Evolutionary conservation across 2,113 vertebrate species (phyloP).

Genomic region (Forbesichthys agassizii): DNA sequence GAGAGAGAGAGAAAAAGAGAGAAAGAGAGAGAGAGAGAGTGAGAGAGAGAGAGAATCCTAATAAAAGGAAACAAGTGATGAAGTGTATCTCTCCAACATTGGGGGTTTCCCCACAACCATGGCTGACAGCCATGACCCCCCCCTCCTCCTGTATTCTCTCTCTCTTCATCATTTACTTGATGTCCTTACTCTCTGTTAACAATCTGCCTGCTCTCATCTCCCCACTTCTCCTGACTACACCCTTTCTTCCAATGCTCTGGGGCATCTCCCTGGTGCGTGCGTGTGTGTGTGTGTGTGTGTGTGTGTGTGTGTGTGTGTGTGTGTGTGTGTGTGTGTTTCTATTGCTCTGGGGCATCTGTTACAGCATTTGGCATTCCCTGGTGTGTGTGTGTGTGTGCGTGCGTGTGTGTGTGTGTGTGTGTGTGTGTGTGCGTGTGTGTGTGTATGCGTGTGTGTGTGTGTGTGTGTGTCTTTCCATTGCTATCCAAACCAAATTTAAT

Average conservation of each 20-base stretch:
- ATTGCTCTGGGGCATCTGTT: constrained; percentile 32
- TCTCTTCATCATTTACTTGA: background rate
- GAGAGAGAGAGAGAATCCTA: background rate
- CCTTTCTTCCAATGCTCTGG: no score
- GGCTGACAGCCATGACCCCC: background rate
- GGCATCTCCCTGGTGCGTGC: background rate
- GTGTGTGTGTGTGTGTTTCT: constrained; percentile 9
- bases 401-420: background rate
- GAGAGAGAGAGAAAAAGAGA: background rate
- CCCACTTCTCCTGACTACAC: no score
- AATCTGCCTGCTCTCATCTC: background rate
- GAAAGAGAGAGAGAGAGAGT: constrained; percentile 2
- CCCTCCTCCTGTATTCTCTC: background rate
- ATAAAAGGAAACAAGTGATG: background rate
- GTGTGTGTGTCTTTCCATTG: constrained; percentile 12
- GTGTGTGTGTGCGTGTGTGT: background rate
- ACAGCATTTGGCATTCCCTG: constrained; percentile 45
- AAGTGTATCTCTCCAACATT: background rate
- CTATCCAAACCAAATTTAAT: constrained; percentile 52
- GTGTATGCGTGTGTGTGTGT: no score
- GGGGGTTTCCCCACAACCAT: background rate
- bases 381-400: constrained; percentile 10
- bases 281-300: background rate
- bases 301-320: constrained; percentile 1
- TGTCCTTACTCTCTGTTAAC: background rate